Percentiles rank a stretch among this genome's conserved stretches.
These are phyloP conservation scores for Oryzaephilus surinamensis DNA, from an alignment of 1,140 invertebrate genomes.

Conservation along the genomic window DNA sequence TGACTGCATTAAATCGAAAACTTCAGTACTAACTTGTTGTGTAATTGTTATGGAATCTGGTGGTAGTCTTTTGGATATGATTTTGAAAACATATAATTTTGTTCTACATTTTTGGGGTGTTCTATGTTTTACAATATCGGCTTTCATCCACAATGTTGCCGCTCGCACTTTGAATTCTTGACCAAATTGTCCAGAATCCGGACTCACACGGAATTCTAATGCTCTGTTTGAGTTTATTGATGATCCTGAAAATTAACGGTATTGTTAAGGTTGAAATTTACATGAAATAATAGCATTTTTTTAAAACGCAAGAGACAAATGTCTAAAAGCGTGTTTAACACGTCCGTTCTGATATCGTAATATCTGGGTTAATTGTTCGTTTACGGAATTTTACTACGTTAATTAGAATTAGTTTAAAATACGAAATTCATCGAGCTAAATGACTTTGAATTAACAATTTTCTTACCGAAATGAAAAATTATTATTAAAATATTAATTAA, in stretches of 20 bases:
- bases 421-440: no score
- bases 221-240: slow-evolving; percentile 72
- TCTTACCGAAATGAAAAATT: no score
- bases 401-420: no score
- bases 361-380: no score
- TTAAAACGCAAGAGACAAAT: not conserved
- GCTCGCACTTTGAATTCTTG: slow-evolving; percentile 57
- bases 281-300: no score
- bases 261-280: no score
- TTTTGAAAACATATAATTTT: slow-evolving; percentile 32
- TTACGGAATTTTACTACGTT: no score
- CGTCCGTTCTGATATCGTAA: no score
- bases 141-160: slow-evolving; percentile 64
- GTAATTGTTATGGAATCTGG: slow-evolving; percentile 35
- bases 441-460: no score
- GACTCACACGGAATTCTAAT: slow-evolving; percentile 66
- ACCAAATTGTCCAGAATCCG: slow-evolving; percentile 46
- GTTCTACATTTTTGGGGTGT: slow-evolving; percentile 32
- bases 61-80: slow-evolving; percentile 27
- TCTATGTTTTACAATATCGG: slow-evolving; percentile 43
- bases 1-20: not conserved
- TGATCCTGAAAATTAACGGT: slow-evolving; percentile 49
- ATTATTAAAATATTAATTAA: no score
- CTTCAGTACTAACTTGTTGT: slow-evolving; percentile 28
- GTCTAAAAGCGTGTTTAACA: no score